Evolutionary conservation across 2,113 vertebrate genomes (phyloP).

Genomic region (Dicentrarchus labrax): DNA sequence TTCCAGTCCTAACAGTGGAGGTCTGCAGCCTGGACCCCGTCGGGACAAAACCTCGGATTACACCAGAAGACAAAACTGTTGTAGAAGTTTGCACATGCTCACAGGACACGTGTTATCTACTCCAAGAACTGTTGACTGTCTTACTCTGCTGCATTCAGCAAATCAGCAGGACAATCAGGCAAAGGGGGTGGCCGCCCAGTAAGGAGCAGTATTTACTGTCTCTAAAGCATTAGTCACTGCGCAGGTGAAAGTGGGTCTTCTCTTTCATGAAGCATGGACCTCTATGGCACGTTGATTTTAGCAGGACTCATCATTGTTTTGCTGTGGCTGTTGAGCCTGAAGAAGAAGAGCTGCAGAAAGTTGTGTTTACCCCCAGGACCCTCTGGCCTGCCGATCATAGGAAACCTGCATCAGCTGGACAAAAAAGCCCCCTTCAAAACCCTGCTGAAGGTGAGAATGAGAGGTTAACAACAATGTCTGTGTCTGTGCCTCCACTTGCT

Average conservation of each 20-base stretch:
- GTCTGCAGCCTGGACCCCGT: no score
- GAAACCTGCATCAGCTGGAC: slow-evolving; percentile 75
- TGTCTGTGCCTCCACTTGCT: background rate
- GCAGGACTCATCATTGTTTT: slow-evolving; percentile 30
- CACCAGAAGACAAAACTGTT: no score
- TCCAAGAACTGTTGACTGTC: no score
- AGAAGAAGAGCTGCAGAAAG: background rate
- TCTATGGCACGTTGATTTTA: slow-evolving; percentile 32
- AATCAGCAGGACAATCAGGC: no score
- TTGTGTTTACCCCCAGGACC: slow-evolving; percentile 72
- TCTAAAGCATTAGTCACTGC: background rate
- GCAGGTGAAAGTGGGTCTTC: background rate
- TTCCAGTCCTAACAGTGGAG: no score
- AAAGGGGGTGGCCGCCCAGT: no score
- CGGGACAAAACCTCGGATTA: no score
- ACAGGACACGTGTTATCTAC: no score
- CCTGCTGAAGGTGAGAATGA: slow-evolving; percentile 66
- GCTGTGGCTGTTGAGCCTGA: slow-evolving; percentile 49
- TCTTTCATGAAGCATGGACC: slow-evolving; percentile 51
- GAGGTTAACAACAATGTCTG: background rate
- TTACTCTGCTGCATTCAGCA: no score
- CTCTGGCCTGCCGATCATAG: slow-evolving; percentile 65
- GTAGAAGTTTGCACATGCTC: no score
- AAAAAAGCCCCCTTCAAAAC: slow-evolving; percentile 69
- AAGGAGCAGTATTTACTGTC: background rate